These are phyloP conservation scores for Caranx melampygus DNA, from an alignment of 2,113 vertebrate species.

Conservation along the genomic window DNA sequence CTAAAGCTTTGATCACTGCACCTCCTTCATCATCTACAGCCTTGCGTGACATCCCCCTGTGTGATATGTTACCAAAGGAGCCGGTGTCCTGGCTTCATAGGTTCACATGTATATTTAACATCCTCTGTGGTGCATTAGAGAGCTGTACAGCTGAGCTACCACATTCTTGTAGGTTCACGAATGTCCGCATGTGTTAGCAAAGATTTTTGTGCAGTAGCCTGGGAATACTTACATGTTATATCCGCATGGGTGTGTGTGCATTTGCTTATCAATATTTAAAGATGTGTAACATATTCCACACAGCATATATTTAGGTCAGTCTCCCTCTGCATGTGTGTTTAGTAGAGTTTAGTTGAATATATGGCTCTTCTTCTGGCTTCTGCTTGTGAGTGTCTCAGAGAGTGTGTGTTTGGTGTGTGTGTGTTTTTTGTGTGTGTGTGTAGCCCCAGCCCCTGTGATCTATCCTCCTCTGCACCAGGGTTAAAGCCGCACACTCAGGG, in stretches of 20 bases:
- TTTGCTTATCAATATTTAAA: constrained; percentile 66
- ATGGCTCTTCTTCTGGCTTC: not conserved
- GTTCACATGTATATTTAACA: constrained; percentile 75
- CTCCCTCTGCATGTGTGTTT: constrained; percentile 5
- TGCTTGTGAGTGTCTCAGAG: not conserved
- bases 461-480: constrained; percentile 71
- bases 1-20: constrained; percentile 45
- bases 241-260: constrained; percentile 25
- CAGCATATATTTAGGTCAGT: constrained; percentile 40
- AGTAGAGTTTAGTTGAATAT: constrained; percentile 34
- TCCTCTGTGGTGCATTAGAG: constrained; percentile 67
- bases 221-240: constrained; percentile 40
- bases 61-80: constrained; percentile 54
- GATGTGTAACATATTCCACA: constrained; percentile 58
- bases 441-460: constrained; percentile 54
- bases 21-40: constrained; percentile 36
- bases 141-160: constrained; percentile 31
- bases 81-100: constrained; percentile 51
- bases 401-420: constrained; percentile 20
- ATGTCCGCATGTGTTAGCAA: constrained; percentile 52
- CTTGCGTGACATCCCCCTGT: constrained; percentile 54
- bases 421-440: constrained; percentile 45
- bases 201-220: constrained; percentile 49
- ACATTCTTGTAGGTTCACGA: constrained; percentile 36
- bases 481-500: constrained; percentile 74